A percentile compares a stretch with the other conserved stretches of the same genome.
phyloP scores from a whole-genome alignment of 2,888 invertebrate genomes.

The Acanthopleura granulata region DNA sequence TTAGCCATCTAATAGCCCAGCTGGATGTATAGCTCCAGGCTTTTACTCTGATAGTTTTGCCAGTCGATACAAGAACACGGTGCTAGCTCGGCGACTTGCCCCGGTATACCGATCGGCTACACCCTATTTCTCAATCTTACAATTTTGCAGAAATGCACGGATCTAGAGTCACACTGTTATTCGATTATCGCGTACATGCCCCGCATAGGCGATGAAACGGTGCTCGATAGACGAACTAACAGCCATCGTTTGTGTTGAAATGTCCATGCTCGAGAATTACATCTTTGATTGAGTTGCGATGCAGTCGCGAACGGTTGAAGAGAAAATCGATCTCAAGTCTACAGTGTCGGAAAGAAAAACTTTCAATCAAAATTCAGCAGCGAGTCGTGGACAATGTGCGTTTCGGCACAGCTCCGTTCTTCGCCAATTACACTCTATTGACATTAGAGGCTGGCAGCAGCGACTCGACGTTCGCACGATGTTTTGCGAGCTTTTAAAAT shows the following conservation, averaged over 20 bases:
- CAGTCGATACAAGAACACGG: not conserved
- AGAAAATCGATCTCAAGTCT: constrained; percentile 5
- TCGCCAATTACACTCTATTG: constrained; percentile 13
- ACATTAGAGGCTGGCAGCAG: not conserved
- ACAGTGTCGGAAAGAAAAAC: not conserved
- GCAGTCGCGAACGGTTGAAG: not conserved
- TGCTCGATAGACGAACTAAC: not conserved
- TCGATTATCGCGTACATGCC: constrained; percentile 4
- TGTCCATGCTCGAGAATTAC: constrained; percentile 12
- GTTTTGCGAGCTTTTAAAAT: not conserved
- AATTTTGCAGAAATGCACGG: not conserved
- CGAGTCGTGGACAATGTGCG: not conserved
- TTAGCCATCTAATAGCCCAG: not conserved
- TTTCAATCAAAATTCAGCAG: constrained; percentile 16
- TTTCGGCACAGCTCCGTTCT: not conserved
- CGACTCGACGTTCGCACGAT: not conserved
- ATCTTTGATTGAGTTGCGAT: constrained; percentile 6
- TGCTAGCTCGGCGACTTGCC: not conserved
- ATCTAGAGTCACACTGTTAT: not conserved
- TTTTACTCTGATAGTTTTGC: not conserved
- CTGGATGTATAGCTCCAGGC: not conserved
- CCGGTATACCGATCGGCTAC: not conserved
- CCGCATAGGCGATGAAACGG: not conserved
- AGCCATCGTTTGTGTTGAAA: not conserved
- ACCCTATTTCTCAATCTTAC: not conserved